phyloP scores from a whole-genome alignment of 2,888 invertebrate species.

The Noctua pronuba region DNA sequence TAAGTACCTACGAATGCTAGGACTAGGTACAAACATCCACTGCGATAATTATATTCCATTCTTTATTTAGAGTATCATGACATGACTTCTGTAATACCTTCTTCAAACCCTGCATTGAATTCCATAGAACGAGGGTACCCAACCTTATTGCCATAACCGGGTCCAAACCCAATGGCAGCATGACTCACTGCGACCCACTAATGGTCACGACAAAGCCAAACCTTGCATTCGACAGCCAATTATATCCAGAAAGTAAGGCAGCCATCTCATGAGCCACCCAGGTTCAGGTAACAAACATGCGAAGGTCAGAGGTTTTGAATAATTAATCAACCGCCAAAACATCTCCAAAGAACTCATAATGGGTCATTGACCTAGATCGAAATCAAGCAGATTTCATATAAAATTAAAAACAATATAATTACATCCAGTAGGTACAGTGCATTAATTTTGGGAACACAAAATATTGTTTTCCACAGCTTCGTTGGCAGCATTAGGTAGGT shows the following conservation, averaged over 20 bases:
- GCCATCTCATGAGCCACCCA: not conserved
- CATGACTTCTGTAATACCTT: not conserved
- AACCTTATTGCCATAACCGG: slow-evolving; percentile 10
- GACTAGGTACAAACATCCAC: not conserved
- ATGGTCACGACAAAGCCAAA: not conserved
- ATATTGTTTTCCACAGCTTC: not conserved
- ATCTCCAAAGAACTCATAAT: not conserved
- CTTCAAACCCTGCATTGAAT: not conserved
- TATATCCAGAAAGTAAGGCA: not conserved
- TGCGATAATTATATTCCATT: not conserved
- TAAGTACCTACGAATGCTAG: not conserved
- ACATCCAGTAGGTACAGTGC: not conserved
- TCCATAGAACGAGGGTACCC: slow-evolving; percentile 9
- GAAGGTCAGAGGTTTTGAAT: not conserved
- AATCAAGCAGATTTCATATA: not conserved
- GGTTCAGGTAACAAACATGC: no score
- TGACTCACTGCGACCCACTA: slow-evolving; percentile 16
- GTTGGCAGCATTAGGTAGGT: not conserved
- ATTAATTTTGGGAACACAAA: not conserved
- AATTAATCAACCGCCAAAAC: not conserved
- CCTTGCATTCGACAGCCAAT: not conserved
- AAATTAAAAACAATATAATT: not conserved
- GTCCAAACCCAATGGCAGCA: not conserved
- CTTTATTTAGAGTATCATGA: not conserved
- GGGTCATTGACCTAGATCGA: not conserved